phyloP scores from a whole-genome alignment of 2,113 vertebrate genomes.

The Centropristis striata region DNA sequence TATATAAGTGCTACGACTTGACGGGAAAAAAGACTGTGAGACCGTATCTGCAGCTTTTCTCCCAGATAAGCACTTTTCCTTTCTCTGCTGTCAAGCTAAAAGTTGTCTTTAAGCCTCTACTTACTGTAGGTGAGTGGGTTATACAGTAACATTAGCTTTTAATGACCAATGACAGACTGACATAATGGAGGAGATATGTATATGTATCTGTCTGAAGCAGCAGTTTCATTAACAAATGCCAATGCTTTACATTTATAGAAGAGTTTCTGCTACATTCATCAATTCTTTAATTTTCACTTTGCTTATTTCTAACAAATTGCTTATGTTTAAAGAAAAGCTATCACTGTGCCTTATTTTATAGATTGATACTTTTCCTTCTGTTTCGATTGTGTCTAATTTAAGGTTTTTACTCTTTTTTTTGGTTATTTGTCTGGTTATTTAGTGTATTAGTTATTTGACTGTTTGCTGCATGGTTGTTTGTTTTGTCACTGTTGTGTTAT shows the following conservation, averaged over 20 bases:
- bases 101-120: constrained; percentile 5
- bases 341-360: too few relatives aligned
- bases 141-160: constrained; percentile 2
- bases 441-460: too few relatives aligned
- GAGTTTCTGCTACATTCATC: background rate
- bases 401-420: too few relatives aligned
- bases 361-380: too few relatives aligned
- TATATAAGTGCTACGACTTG: constrained; percentile 21
- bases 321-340: too few relatives aligned
- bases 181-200: background rate
- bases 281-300: too few relatives aligned
- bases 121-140: background rate
- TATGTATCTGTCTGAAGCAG: background rate
- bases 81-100: background rate
- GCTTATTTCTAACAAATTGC: too few relatives aligned
- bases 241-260: background rate
- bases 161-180: background rate
- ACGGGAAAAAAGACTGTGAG: constrained; percentile 13
- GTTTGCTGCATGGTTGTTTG: too few relatives aligned
- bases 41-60: constrained; percentile 26
- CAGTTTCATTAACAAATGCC: background rate
- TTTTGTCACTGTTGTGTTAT: too few relatives aligned
- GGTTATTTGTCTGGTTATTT: too few relatives aligned
- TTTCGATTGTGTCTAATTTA: too few relatives aligned
- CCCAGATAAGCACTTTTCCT: constrained; percentile 33